A percentile compares a stretch with the other conserved stretches of the same genome.
These are phyloP conservation scores for Tetrax tetrax DNA, from an alignment of 2,113 vertebrate genomes.

Conservation along the genomic window DNA sequence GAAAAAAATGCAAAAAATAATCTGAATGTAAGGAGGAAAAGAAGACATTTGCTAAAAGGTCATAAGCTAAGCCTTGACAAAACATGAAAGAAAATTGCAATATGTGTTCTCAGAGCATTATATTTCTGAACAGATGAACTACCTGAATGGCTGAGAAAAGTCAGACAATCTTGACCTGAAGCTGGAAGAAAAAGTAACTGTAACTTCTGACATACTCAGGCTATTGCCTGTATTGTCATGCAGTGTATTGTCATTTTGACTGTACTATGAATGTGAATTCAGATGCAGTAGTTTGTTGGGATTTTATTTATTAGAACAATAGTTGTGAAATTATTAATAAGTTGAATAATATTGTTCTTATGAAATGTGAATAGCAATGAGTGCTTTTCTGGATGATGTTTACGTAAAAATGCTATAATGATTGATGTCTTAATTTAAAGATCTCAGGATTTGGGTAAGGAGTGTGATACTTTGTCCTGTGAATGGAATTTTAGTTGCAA, in stretches of 20 bases:
- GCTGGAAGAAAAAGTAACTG: neutral
- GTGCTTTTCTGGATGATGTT: neutral
- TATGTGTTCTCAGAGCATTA: neutral
- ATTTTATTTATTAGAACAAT: neutral
- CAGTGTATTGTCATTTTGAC: neutral
- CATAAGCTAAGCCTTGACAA: neutral
- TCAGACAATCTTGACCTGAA: neutral
- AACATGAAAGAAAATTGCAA: neutral
- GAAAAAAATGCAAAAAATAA: neutral
- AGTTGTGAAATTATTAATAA: neutral
- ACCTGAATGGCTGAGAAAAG: neutral
- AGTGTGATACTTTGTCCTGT: neutral
- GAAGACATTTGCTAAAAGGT: neutral
- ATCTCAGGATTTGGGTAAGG: neutral
- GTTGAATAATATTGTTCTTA: neutral
- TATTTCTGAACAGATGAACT: neutral
- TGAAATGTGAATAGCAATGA: neutral
- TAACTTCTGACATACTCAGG: neutral
- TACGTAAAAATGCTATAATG: neutral
- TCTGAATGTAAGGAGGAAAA: neutral
- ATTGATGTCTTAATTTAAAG: neutral
- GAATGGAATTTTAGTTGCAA: neutral
- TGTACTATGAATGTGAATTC: neutral
- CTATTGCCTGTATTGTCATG: neutral
- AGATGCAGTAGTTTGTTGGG: neutral